Base-by-base conservation (phyloP, 2,888 invertebrate species). In the Patella ulyssiponensis region DNA sequence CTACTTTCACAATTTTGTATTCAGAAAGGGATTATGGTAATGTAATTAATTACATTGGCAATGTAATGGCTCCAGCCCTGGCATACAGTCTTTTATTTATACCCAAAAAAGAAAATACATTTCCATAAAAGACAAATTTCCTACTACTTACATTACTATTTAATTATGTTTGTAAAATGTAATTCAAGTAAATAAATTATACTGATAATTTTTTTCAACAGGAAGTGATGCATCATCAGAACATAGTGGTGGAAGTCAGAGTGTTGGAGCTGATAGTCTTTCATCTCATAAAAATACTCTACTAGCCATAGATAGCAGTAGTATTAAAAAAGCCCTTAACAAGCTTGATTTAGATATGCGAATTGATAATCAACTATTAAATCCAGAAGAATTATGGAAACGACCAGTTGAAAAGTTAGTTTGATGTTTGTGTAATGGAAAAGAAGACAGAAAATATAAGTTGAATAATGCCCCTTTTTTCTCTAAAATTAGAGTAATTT, bases 341-440 rank as follows among this genome's bases (percentile, higher is more conserved):
- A 85, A 82, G 56, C 82, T 90, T 14, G 87, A 86, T 20, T 88
- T 86, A 54, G 88, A 90, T 75, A 85, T 91, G 86, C 82, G 79
- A 83, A 86, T 91, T 20, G 90, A 90, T 76, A 79, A 85, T 7
- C 82, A 83, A 51, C 83, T 97, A 74, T 95, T 96, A 83, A 89
- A 91, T 81, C 97, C 97, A 0, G 97, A 97, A 92, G 93, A 96
- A 74, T 92, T 98, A 77, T 98, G 97, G 97, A 95, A 95, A 90
- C 93, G 97, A 71, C 84, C 84, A 14, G 81, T 86, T 51, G 81
- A 89, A 17, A 88, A 90, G 89, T 89, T 80, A 76, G 85, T 77
- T 74, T 12, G 23, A 20, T 52, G 64, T 64, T 20, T 64, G 64
- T n/a, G 20, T 64, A 64, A 64, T n/a, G 11, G n/a, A 20, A 64